A percentile compares a stretch with the other conserved stretches of the same genome.
phyloP scores from a whole-genome alignment of 2,888 invertebrate genomes.

The Doris montereyensis region DNA sequence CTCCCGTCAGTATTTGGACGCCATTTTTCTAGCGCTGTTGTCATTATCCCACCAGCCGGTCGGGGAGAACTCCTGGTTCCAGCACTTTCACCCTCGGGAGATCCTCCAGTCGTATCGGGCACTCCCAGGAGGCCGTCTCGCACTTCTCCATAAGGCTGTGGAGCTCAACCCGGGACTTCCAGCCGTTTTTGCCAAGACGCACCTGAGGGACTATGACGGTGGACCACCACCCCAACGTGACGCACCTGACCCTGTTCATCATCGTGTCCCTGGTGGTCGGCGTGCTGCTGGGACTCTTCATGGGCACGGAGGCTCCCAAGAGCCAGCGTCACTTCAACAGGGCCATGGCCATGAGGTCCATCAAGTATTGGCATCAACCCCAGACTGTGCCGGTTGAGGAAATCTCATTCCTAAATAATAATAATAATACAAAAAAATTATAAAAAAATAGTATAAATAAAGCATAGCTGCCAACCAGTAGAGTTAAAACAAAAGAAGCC shows the following conservation, averaged over 20 bases:
- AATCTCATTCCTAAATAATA: neutral
- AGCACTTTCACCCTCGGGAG: slow-evolving; percentile 91
- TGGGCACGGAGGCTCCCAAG: slow-evolving; percentile 80
- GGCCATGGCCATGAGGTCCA: slow-evolving; percentile 90
- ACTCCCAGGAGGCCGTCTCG: slow-evolving; percentile 89
- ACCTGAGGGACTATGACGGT: slow-evolving; percentile 81
- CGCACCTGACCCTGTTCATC: slow-evolving; percentile 88
- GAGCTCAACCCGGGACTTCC: slow-evolving; percentile 90
- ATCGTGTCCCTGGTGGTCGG: slow-evolving; percentile 86
- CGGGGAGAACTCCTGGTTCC: slow-evolving; percentile 90
- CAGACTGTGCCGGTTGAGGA: slow-evolving; percentile 44
- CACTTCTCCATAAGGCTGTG: slow-evolving; percentile 86
- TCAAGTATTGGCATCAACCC: slow-evolving; percentile 76
- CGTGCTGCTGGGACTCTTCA: slow-evolving; percentile 86
- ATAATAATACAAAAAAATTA: too few relatives aligned
- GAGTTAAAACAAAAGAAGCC: too few relatives aligned
- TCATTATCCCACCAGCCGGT: slow-evolving; percentile 88
- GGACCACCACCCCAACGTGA: slow-evolving; percentile 85
- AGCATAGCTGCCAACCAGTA: too few relatives aligned
- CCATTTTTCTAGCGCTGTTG: slow-evolving; percentile 87
- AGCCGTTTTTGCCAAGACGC: slow-evolving; percentile 79
- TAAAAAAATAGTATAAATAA: too few relatives aligned
- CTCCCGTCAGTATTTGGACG: slow-evolving; percentile 86
- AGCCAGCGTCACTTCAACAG: slow-evolving; percentile 89
- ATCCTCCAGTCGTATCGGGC: slow-evolving; percentile 92